Base-by-base conservation (phyloP, 2,113 vertebrate species). In the Anser brachyrhynchus region DNA sequence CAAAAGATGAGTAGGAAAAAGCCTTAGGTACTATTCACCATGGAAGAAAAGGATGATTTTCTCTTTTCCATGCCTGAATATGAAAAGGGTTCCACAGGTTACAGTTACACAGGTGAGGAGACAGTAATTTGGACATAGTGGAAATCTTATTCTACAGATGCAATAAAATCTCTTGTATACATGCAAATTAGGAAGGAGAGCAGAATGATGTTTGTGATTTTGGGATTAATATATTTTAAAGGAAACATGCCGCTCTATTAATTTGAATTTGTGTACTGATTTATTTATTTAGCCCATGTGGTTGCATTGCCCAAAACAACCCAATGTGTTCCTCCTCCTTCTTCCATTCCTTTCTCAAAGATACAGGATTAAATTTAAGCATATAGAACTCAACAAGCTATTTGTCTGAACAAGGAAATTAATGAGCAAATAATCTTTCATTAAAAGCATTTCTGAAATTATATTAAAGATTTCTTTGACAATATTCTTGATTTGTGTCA, bases 401-500 rank as follows among this genome's bases (percentile, higher is more conserved):
- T 80, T 64, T 77, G 6, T 64, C 18, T 69, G 59, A 33, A 94
- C 70, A 67, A 51, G 20, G 33, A 92, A 95, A 67, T 13, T 49
- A 73, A 25, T 25, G n/a, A 65, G 85, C 17, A 76, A 76, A 75
- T 72, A 5, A 44, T 26, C 13, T 64, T 95, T 77, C 73, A 58
- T 16, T 83, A 84, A 92, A 84, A 91, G 21, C 10, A 33, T 65
- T 92, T 84, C n/a, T 85, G 51, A 83, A 89, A 81, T 85, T 37
- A 78, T 71, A 69, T 18, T n/a, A 71, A 94, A 84, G 72, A 76
- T 75, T 85, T 89, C 75, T 93, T 91, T 71, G 35, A 73, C 65
- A 91, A 31, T 43, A 57, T 77, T 94, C 88, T 90, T 90, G 15
- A 90, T 85, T 92, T 93, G 23, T 97, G 70, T 89, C 84, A 87